Conservation (phyloP, 2,888 invertebrate genomes). For the Megaustenia siamemsis region DNA sequence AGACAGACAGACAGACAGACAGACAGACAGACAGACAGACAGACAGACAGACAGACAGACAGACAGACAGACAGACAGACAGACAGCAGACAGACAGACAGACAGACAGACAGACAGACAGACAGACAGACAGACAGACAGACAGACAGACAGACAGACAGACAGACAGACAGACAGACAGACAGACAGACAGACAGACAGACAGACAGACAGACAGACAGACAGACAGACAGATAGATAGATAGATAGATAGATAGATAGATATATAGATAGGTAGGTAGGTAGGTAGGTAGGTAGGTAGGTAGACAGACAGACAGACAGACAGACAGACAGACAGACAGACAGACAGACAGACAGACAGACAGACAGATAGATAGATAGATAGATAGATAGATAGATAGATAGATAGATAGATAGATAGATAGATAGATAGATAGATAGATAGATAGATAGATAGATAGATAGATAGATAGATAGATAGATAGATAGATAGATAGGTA, state of each 20-base stretch:
- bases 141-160: conserved; percentile 35
- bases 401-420: background rate
- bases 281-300: too few species aligned
- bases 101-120: background rate
- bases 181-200: conserved; percentile 39
- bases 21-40: conserved; percentile 36
- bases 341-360: background rate
- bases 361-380: too few species aligned
- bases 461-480: too few species aligned
- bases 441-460: too few species aligned
- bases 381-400: background rate
- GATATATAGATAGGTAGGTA: too few species aligned
- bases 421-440: too few species aligned
- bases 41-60: conserved; percentile 38
- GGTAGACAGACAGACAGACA: too few species aligned
- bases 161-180: conserved; percentile 35
- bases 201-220: background rate
- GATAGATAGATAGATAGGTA: too few species aligned
- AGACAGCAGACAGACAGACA: too few species aligned
- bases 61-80: conserved; percentile 24
- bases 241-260: too few species aligned
- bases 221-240: too few species aligned
- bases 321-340: conserved; percentile 24
- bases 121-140: conserved; percentile 37
- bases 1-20: conserved; percentile 18